A percentile compares a stretch with the other conserved stretches of the same genome.
phyloP scores from a whole-genome alignment of 2,888 invertebrate species.

The Noctua comes region DNA sequence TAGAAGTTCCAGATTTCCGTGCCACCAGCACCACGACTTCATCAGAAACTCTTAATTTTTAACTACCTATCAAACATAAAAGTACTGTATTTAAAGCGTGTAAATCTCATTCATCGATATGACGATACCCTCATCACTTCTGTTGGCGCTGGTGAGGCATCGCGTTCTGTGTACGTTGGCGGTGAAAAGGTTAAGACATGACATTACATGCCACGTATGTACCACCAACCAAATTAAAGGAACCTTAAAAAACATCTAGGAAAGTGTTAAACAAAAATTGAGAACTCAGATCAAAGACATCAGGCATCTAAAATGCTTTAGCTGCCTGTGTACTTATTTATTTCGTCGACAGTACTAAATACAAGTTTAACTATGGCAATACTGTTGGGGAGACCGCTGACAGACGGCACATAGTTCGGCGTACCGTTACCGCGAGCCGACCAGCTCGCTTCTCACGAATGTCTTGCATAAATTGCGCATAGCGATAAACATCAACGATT shows the following conservation, averaged over 20 bases:
- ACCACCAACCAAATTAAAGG: neutral
- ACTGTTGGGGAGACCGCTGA: slow-evolving; percentile 23
- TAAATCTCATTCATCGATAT: no score
- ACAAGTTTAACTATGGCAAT: slow-evolving; percentile 34
- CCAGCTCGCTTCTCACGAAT: slow-evolving; percentile 57
- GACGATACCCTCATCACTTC: no score
- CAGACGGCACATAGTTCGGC: slow-evolving; percentile 50
- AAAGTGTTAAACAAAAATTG: neutral
- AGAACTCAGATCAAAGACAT: neutral
- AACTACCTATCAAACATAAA: no score
- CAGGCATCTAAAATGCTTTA: neutral
- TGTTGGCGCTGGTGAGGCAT: no score
- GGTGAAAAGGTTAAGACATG: no score
- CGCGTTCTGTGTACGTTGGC: no score
- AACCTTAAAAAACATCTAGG: neutral
- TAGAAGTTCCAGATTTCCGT: no score
- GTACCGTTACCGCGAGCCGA: slow-evolving; percentile 50
- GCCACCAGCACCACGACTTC: no score
- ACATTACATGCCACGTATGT: neutral
- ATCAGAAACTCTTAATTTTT: no score
- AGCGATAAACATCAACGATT: slow-evolving; percentile 55
- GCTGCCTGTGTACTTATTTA: neutral
- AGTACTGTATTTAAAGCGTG: no score
- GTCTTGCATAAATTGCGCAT: slow-evolving; percentile 53
- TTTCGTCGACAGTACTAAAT: slow-evolving; percentile 3